Percentiles rank a stretch among this genome's conserved stretches.
These are phyloP conservation scores for Sesia apiformis DNA, from an alignment of 2,888 invertebrate genomes.

Conservation along the genomic window DNA sequence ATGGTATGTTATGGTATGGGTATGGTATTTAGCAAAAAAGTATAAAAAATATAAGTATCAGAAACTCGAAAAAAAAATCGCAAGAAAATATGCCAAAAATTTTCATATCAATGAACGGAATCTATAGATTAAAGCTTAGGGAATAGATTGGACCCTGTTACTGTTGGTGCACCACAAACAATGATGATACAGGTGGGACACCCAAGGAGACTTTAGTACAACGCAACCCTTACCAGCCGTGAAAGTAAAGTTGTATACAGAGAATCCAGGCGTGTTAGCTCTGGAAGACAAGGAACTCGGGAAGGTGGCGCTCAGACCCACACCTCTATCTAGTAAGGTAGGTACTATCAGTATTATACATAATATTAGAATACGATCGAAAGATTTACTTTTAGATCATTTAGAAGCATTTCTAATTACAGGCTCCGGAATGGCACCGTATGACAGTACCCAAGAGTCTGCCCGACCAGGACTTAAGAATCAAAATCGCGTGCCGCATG, in stretches of 20 bases:
- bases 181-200: slow-evolving; percentile 89
- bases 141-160: too few species aligned
- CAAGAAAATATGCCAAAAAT: too few species aligned
- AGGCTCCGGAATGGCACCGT: slow-evolving; percentile 98
- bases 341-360: slow-evolving; percentile 8
- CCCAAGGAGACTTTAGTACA: slow-evolving; percentile 99
- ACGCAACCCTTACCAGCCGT: slow-evolving; percentile 97
- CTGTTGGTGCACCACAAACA: too few species aligned
- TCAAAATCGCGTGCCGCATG: slow-evolving; percentile 98
- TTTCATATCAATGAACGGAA: too few species aligned
- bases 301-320: slow-evolving; percentile 91
- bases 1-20: too few species aligned
- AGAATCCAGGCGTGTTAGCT: slow-evolving; percentile 97
- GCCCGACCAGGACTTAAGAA: slow-evolving; percentile 95
- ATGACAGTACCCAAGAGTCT: slow-evolving; percentile 97
- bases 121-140: too few species aligned
- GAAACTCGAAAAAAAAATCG: too few species aligned
- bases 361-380: too few species aligned
- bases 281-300: slow-evolving; percentile 99
- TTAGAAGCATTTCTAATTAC: slow-evolving; percentile 5
- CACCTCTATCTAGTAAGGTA: slow-evolving; percentile 90
- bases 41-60: too few species aligned
- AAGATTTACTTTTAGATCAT: too few species aligned
- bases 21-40: too few species aligned
- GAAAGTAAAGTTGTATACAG: slow-evolving; percentile 97